Base-by-base conservation (phyloP, 2,113 vertebrate genomes). In the Euleptes europaea region DNA sequence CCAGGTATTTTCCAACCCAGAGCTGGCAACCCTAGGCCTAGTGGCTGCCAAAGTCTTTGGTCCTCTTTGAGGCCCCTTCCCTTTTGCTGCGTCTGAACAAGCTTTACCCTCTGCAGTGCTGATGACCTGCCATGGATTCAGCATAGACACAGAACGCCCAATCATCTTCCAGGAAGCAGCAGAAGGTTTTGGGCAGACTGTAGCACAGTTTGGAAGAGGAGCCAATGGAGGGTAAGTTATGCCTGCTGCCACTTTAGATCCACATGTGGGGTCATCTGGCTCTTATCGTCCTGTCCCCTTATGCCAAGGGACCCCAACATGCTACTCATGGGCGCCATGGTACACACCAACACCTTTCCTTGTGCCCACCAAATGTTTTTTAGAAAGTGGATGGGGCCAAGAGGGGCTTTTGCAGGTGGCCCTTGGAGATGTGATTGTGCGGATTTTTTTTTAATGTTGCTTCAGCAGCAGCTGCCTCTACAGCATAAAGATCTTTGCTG, bases 111-210 rank as follows among this genome's bases (percentile, higher is more conserved):
- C 47, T 65, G 11, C 44, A 95, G 94, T 31, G 12, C 44, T 95
- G 65, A 57, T 74, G 31, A 65, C 81, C 6, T 90, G 91, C 80
- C 81, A 70, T 8, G 93, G 90, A 19, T 95, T 94, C 86, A 95
- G 93, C 84, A 21, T 95, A 88, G 95, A 95, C 77, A 92, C 91
- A 0, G 85, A 95, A 85, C 80, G 78, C 0, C 63, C 90, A 10
- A 40, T 78, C 15, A 67, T 80, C 76, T 95, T 95, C 84, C 81
- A 75, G 70, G 83, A 89, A 69, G 75, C 66, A 0, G 91, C 81
- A 19, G 84, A 1, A 4, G 89, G 95, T 38, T 95, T 95, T 1
- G 95, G 95, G 5, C 92, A 95, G 38, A 94, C 73, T 0, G 93
- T 95, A 57, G 88, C 88, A 78, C 94, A 94, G 83, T 60, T 95